phyloP scores from a whole-genome alignment of 2,113 vertebrate species.

The Tamias sibiricus region DNA sequence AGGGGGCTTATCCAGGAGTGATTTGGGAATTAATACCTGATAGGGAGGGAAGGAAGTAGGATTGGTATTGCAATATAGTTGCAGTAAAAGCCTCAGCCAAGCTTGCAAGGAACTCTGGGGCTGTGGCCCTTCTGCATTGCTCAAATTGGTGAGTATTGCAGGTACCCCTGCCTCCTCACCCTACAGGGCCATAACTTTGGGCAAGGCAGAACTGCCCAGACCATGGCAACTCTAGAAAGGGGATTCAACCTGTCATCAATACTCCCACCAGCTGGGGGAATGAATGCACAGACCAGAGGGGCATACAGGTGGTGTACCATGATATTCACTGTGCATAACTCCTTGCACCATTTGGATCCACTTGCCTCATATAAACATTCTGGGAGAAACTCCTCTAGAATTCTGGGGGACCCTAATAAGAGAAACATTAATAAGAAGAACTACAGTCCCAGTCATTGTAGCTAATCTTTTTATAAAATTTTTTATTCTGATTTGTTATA shows the following conservation, averaged over 20 bases:
- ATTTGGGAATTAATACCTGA: not conserved
- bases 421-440: not conserved
- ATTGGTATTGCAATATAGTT: too few species aligned
- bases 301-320: accelerated
- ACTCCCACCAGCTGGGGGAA: not conserved
- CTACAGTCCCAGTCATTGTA: not conserved
- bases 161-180: not conserved
- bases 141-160: not conserved
- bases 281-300: not conserved
- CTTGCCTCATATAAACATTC: not conserved
- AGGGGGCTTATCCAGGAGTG: not conserved
- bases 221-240: not conserved
- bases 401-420: not conserved
- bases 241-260: not conserved
- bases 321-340: not conserved
- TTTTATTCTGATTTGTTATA: too few species aligned
- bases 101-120: not conserved
- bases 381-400: not conserved
- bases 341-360: too few species aligned
- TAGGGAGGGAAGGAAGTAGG: not conserved
- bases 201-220: not conserved
- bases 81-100: not conserved
- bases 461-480: too few species aligned
- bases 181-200: not conserved
- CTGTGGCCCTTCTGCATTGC: not conserved